Conservation (phyloP, 2,797 vertebrate genomes). For the Mycteria americana region DNA sequence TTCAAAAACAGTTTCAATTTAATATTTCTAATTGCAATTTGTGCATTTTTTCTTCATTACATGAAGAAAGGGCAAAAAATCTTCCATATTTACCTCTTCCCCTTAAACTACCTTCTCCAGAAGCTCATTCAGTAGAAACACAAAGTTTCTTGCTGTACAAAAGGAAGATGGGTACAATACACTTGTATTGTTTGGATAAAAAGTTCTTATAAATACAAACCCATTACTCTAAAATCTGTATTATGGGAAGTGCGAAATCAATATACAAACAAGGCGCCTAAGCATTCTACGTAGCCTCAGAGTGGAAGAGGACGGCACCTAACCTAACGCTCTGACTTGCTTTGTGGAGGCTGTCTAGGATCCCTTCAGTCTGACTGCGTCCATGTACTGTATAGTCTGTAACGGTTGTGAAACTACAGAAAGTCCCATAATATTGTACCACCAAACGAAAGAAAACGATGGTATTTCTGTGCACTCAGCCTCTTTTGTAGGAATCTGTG, state of each 20-base stretch:
- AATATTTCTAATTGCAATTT: background rate
- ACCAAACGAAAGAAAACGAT: background rate
- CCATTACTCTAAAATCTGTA: background rate
- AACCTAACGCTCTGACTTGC: background rate
- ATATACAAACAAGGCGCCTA: background rate
- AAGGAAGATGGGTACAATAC: background rate
- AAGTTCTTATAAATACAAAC: background rate
- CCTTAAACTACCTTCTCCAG: background rate
- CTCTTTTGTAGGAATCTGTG: background rate
- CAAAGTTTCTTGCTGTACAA: background rate
- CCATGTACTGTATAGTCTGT: fast-evolving
- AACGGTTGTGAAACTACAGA: background rate
- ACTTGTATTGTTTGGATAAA: background rate
- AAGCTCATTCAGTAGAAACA: background rate
- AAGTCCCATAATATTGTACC: background rate
- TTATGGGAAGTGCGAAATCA: background rate
- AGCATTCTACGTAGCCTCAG: background rate
- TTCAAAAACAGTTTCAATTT: background rate
- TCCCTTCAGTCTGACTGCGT: background rate
- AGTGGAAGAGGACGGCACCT: background rate
- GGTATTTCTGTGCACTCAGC: background rate
- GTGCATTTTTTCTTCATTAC: background rate
- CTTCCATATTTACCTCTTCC: background rate
- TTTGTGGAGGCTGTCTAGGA: background rate
- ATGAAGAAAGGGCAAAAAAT: background rate